A percentile compares a stretch with the other conserved stretches of the same genome.
These are phyloP conservation scores for Chitala chitala DNA, from an alignment of 2,113 vertebrate species.

Conservation along the genomic window DNA sequence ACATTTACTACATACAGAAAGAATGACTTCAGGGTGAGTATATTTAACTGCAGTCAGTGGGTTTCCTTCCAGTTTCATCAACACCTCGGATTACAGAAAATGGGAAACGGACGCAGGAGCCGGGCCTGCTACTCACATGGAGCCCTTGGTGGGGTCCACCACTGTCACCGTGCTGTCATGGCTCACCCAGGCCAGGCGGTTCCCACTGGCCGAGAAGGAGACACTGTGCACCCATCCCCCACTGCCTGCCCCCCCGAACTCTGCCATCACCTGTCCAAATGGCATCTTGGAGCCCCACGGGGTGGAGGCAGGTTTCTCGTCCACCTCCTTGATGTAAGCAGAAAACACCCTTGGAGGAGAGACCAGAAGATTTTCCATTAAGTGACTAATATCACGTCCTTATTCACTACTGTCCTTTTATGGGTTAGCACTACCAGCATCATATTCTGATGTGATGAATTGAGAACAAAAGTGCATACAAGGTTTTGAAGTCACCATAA, in stretches of 20 bases:
- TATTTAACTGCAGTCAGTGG: not conserved
- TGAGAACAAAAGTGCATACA: too few relatives aligned
- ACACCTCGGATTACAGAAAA: too few relatives aligned
- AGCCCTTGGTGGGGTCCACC: conserved; percentile 88
- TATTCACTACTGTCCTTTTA: too few relatives aligned
- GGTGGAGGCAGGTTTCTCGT: conserved; percentile 93
- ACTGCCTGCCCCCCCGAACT: conserved; percentile 87
- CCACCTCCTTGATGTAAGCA: conserved; percentile 98
- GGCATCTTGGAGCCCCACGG: conserved; percentile 99
- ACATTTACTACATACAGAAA: not conserved
- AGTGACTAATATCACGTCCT: too few relatives aligned
- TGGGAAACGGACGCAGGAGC: too few relatives aligned
- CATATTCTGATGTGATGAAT: too few relatives aligned
- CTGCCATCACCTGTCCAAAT: conserved; percentile 93
- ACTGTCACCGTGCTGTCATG: conserved; percentile 95
- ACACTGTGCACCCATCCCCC: conserved; percentile 97
- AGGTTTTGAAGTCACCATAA: too few relatives aligned
- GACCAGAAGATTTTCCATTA: not conserved
- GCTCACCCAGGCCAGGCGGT: conserved; percentile 94
- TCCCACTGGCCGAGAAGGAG: conserved; percentile 94
- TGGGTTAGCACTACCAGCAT: too few relatives aligned
- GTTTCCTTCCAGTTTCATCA: too few relatives aligned
- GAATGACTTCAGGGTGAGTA: not conserved
- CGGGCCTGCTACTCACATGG: conserved; percentile 77
- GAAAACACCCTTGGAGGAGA: conserved; percentile 85